Conservation (phyloP, 1,140 invertebrate species). For the Sycobia sp. region DNA sequence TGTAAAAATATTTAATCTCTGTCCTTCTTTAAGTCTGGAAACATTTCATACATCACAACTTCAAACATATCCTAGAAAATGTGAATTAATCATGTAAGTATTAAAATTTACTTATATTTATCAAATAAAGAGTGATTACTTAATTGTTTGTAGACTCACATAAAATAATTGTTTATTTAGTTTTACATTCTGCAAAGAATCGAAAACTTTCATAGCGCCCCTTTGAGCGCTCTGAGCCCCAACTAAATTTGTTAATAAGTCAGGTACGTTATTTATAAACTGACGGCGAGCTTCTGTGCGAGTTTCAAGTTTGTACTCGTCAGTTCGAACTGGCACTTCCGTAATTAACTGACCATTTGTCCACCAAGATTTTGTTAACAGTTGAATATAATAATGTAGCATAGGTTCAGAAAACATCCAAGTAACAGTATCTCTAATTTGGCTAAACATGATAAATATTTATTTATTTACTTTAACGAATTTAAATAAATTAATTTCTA, state of each 20-base stretch:
- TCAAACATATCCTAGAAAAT: constrained; percentile 75
- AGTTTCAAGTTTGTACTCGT: constrained; percentile 73
- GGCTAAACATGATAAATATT: no score
- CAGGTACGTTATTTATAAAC: constrained; percentile 76
- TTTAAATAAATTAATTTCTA: no score
- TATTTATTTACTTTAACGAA: no score
- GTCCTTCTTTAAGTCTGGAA: constrained; percentile 71
- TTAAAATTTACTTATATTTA: no score
- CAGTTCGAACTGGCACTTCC: constrained; percentile 60
- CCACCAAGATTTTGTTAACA: constrained; percentile 87
- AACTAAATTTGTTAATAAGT: constrained; percentile 81
- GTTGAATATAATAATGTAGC: constrained; percentile 85
- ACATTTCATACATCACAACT: constrained; percentile 73
- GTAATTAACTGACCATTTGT: constrained; percentile 75
- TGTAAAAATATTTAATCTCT: constrained; percentile 36
- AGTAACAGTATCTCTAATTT: constrained; percentile 84
- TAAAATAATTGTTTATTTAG: constrained; percentile 92
- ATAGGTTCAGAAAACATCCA: constrained; percentile 89
- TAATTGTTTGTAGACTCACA: constrained; percentile 79
- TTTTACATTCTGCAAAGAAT: constrained; percentile 81
- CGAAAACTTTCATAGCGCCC: constrained; percentile 85
- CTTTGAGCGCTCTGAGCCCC: constrained; percentile 82
- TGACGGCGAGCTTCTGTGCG: constrained; percentile 69
- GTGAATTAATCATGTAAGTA: no score
- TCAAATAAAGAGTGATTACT: no score